These are phyloP conservation scores for Drosophila borborema DNA, from an alignment of 2,888 invertebrate species.

Conservation along the genomic window DNA sequence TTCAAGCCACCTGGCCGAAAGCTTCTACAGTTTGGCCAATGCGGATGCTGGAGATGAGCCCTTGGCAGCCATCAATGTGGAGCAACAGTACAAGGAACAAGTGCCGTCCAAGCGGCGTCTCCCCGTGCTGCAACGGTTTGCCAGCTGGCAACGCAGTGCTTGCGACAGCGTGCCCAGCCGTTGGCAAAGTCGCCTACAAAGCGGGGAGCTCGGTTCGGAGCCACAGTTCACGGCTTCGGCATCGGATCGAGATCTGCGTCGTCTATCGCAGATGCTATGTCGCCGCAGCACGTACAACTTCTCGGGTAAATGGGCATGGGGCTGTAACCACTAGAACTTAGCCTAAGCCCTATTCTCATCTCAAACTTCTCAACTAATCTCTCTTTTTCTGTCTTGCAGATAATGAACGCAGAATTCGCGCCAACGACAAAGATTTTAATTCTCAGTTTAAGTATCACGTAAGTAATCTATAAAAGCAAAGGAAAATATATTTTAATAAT, in stretches of 20 bases:
- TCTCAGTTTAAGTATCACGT: constrained; percentile 99
- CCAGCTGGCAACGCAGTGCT: constrained; percentile 58
- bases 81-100: constrained; percentile 59
- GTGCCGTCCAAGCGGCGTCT: constrained; percentile 38
- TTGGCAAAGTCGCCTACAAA: constrained; percentile 41
- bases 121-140: constrained; percentile 45
- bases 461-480: constrained; percentile 86
- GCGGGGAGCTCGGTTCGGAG: constrained; percentile 10
- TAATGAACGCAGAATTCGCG: constrained; percentile 97
- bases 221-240: constrained; percentile 55
- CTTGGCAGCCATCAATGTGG: constrained; percentile 26
- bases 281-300: constrained; percentile 84
- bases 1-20: constrained; percentile 62
- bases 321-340: background rate
- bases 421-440: constrained; percentile 98
- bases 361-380: background rate
- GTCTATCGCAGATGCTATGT: constrained; percentile 82
- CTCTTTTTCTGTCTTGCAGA: constrained; percentile 88
- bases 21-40: constrained; percentile 76
- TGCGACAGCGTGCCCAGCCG: constrained; percentile 42
- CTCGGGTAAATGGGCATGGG: constrained; percentile 77
- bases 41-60: constrained; percentile 11
- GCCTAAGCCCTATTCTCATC: background rate
- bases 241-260: constrained; percentile 68
- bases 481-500: no score